phyloP scores from a whole-genome alignment of 1,140 invertebrate genomes.

The Lerema accius region DNA sequence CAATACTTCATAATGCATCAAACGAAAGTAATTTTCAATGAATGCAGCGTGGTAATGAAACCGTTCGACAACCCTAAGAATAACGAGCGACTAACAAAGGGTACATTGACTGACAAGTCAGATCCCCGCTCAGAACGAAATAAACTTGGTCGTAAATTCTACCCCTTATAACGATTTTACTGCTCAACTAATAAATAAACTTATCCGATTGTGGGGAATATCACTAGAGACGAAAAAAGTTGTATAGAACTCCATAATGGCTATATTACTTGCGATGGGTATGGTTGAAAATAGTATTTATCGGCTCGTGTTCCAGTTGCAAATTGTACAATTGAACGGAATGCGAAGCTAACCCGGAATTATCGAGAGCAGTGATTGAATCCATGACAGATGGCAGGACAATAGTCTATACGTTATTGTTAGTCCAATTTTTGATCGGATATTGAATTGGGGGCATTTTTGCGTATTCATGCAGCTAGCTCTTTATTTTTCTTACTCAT shows the following conservation, averaged over 20 bases:
- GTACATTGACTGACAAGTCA: constrained; percentile 61
- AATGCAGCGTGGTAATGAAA: constrained; percentile 34
- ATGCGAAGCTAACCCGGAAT: constrained; percentile 53
- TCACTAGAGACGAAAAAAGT: constrained; percentile 43
- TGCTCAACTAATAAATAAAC: constrained; percentile 75
- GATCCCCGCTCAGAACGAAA: constrained; percentile 62
- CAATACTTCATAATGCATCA: constrained; percentile 7
- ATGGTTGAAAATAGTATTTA: constrained; percentile 47
- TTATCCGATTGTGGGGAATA: constrained; percentile 62
- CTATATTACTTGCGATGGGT: constrained; percentile 56
- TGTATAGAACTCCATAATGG: constrained; percentile 59
- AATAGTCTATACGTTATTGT: constrained; percentile 66
- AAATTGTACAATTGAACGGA: constrained; percentile 48
- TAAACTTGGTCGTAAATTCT: constrained; percentile 67
- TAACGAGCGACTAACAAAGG: constrained; percentile 59
- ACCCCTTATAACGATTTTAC: constrained; percentile 68
- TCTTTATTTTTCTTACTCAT: constrained; percentile 56
- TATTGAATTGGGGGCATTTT: constrained; percentile 63
- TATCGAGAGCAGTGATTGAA: constrained; percentile 59
- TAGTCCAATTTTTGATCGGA: constrained; percentile 59
- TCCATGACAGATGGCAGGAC: constrained; percentile 72
- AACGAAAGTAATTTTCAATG: constrained; percentile 26
- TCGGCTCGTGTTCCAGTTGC: constrained; percentile 50
- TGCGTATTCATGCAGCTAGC: constrained; percentile 61
- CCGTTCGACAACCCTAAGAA: constrained; percentile 49